phyloP scores from a whole-genome alignment of 2,113 vertebrate species.

The Cryptomyrus ogoouensis region DNA sequence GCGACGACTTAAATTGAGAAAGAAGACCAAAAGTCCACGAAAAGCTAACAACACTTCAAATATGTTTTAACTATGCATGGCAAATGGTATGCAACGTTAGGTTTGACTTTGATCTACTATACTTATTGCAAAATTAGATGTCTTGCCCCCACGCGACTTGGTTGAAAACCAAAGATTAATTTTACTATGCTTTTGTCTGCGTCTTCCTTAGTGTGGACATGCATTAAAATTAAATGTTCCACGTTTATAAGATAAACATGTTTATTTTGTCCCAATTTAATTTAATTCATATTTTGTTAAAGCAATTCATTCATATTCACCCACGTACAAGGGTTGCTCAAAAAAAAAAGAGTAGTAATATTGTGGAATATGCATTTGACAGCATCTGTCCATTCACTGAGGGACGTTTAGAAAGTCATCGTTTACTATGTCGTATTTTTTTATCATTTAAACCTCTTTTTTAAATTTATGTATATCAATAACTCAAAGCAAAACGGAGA shows the following conservation, averaged over 20 bases:
- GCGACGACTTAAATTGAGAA: not conserved
- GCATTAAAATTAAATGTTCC: slow-evolving; percentile 3
- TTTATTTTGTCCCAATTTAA: slow-evolving; percentile 8
- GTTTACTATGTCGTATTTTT: not conserved
- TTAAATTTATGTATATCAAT: not conserved
- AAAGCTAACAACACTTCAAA: not conserved
- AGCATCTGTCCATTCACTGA: not conserved
- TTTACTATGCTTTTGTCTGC: slow-evolving; percentile 31
- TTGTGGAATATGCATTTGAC: not conserved
- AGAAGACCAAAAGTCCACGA: not conserved
- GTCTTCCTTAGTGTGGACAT: slow-evolving; percentile 35
- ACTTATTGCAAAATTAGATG: not conserved
- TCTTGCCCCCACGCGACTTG: slow-evolving; percentile 22
- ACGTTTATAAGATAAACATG: slow-evolving; percentile 12
- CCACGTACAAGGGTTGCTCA: not conserved
- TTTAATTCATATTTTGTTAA: slow-evolving; percentile 16
- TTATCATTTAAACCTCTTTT: not conserved
- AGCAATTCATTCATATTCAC: not conserved
- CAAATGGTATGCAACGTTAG: slow-evolving; percentile 17
- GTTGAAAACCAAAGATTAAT: slow-evolving; percentile 53
- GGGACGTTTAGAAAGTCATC: not conserved
- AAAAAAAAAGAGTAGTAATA: not conserved
- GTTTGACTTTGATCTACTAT: not conserved
- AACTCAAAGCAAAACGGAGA: not conserved
- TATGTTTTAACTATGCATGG: slow-evolving; percentile 21